A percentile compares a stretch with the other conserved stretches of the same genome.
phyloP scores from a whole-genome alignment of 2,797 vertebrate species.

The Heliangelus exortis region DNA sequence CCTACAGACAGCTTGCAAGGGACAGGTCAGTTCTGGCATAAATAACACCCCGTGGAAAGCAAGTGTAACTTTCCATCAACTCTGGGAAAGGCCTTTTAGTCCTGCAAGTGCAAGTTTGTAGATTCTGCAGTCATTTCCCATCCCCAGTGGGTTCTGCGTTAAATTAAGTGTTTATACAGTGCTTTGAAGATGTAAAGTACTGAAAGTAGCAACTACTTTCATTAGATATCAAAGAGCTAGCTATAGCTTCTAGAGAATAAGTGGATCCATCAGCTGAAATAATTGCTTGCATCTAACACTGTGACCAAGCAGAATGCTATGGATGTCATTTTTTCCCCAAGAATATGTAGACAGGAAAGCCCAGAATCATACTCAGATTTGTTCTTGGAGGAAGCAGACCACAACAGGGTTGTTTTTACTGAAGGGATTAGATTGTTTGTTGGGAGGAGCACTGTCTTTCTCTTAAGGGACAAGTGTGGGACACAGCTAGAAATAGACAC shows the following conservation, averaged over 20 bases:
- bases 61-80: not conserved
- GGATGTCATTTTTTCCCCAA: not conserved
- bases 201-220: constrained; percentile 26
- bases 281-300: constrained; percentile 25
- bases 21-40: not conserved
- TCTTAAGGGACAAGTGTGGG: not conserved
- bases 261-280: constrained; percentile 36
- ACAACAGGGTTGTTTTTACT: not conserved
- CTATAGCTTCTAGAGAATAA: constrained; percentile 12
- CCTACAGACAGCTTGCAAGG: not conserved
- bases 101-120: constrained; percentile 14
- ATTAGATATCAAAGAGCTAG: constrained; percentile 47
- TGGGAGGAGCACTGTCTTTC: not conserved
- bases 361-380: not conserved
- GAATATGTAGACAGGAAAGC: not conserved
- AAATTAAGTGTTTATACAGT: constrained; percentile 52
- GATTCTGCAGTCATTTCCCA: constrained; percentile 19
- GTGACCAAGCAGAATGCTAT: not conserved
- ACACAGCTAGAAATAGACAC: not conserved
- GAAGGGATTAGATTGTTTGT: not conserved
- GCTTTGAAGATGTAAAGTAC: constrained; percentile 58
- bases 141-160: constrained; percentile 22
- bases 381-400: not conserved
- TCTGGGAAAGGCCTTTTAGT: constrained; percentile 15
- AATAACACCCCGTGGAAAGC: not conserved